Percentiles rank a stretch among this genome's conserved stretches.
These are phyloP conservation scores for Aurelia aurita complex sp. Pacific DNA, from an alignment of 30 jellyfish, hydroid and myxozoan species.

Conservation along the genomic window DNA sequence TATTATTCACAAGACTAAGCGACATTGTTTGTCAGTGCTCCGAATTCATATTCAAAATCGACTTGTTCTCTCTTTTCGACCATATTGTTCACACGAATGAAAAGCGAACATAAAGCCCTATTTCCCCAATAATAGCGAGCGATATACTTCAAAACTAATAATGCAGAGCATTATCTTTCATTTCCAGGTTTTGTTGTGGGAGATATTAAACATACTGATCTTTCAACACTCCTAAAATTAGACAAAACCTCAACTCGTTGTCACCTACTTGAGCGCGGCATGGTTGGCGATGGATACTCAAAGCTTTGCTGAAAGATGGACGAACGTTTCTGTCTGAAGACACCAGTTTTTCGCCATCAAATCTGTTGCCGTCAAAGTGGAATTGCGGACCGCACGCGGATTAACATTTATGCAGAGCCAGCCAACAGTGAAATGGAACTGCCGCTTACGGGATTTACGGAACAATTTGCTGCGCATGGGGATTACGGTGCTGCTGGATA, in stretches of 20 bases:
- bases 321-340: neutral
- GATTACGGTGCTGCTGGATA: too few relatives aligned
- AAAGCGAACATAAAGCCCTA: slow-evolving; percentile 64
- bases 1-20: slow-evolving; percentile 54
- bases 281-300: neutral
- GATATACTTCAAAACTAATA: slow-evolving; percentile 54
- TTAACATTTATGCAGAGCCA: too few relatives aligned
- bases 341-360: too few relatives aligned
- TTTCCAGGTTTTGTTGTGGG: slow-evolving; percentile 66
- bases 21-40: slow-evolving; percentile 48
- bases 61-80: slow-evolving; percentile 42
- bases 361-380: too few relatives aligned
- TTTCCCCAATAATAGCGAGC: slow-evolving; percentile 71
- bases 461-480: too few relatives aligned
- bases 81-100: slow-evolving; percentile 61
- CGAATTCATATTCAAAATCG: slow-evolving; percentile 61
- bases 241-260: slow-evolving; percentile 39
- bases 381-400: too few relatives aligned
- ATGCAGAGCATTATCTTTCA: slow-evolving; percentile 19
- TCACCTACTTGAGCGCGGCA: slow-evolving; percentile 27
- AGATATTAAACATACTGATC: slow-evolving; percentile 21
- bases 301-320: slow-evolving; percentile 29
- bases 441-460: too few relatives aligned
- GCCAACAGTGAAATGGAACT: too few relatives aligned
- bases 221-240: slow-evolving; percentile 37